Evolutionary conservation across 2,888 invertebrate species (phyloP).

Genomic region (Stenurella melanura): DNA sequence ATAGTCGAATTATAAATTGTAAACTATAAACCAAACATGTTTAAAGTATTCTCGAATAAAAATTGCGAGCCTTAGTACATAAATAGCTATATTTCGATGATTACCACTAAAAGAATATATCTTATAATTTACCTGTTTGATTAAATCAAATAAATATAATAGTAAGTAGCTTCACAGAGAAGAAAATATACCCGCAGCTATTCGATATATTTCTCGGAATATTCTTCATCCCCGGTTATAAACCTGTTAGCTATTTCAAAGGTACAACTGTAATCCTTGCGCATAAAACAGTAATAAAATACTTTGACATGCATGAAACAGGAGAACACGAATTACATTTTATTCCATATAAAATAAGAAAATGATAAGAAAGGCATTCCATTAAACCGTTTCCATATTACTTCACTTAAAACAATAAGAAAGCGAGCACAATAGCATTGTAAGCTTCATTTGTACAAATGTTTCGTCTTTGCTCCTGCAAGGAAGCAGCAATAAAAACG

Average conservation of each 20-base stretch:
- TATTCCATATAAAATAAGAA: slow-evolving; percentile 16
- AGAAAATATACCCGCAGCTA: no score
- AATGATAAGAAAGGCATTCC: slow-evolving; percentile 32
- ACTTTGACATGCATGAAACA: slow-evolving; percentile 12
- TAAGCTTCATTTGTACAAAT: slow-evolving; percentile 38
- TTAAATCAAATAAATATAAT: no score
- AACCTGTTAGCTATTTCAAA: not conserved
- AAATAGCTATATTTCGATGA: no score
- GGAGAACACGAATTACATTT: slow-evolving; percentile 31
- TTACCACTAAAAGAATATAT: no score
- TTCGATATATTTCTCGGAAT: no score
- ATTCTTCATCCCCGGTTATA: no score
- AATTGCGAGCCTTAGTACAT: no score
- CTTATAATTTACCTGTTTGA: no score
- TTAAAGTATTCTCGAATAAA: no score
- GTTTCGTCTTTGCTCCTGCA: slow-evolving; percentile 32
- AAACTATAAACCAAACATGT: no score
- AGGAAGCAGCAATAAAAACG: slow-evolving; percentile 31
- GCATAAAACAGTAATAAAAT: slow-evolving; percentile 11
- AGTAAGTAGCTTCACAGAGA: no score
- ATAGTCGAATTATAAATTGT: no score
- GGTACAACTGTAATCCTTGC: not conserved
- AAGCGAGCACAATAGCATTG: slow-evolving; percentile 34
- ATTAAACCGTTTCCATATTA: slow-evolving; percentile 34
- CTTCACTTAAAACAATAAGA: slow-evolving; percentile 35